These are phyloP conservation scores for Heterodera schachtii DNA, from an alignment of 1,140 invertebrate genomes.

Conservation along the genomic window DNA sequence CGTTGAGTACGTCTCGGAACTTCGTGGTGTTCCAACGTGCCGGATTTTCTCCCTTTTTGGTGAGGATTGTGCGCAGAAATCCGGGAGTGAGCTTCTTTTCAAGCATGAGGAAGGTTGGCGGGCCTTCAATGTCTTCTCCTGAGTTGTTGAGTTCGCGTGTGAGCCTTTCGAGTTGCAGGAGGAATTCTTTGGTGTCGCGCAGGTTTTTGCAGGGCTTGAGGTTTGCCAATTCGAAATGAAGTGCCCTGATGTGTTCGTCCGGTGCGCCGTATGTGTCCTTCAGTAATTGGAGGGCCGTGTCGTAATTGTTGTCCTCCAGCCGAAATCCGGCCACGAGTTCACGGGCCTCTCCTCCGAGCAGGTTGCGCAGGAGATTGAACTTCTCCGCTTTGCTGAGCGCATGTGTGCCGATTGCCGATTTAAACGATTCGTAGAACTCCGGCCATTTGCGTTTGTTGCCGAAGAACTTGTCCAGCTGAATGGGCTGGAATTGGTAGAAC, in stretches of 20 bases:
- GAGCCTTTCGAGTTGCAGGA: neutral
- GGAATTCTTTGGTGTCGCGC: conserved; percentile 7
- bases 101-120: neutral
- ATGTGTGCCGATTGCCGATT: neutral
- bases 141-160: conserved; percentile 1
- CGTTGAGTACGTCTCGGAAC: neutral
- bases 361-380: neutral
- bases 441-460: neutral
- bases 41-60: conserved; percentile 9
- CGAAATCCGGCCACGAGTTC: conserved; percentile 9
- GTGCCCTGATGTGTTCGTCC: neutral
- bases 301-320: conserved; percentile 7
- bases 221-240: neutral
- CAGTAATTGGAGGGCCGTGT: neutral
- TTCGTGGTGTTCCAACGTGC: neutral
- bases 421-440: conserved; percentile 6
- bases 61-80: conserved; percentile 8
- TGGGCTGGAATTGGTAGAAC: neutral
- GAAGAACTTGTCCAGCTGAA: no score
- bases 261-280: conserved; percentile 8
- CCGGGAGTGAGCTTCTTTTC: conserved; percentile 1
- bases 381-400: neutral
- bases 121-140: conserved; percentile 17
- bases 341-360: neutral
- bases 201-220: conserved; percentile 5